A percentile compares a stretch with the other conserved stretches of the same genome.
These are phyloP conservation scores for Microcebus jonahi DNA, from an alignment of 2,113 vertebrate species.

Conservation along the genomic window DNA sequence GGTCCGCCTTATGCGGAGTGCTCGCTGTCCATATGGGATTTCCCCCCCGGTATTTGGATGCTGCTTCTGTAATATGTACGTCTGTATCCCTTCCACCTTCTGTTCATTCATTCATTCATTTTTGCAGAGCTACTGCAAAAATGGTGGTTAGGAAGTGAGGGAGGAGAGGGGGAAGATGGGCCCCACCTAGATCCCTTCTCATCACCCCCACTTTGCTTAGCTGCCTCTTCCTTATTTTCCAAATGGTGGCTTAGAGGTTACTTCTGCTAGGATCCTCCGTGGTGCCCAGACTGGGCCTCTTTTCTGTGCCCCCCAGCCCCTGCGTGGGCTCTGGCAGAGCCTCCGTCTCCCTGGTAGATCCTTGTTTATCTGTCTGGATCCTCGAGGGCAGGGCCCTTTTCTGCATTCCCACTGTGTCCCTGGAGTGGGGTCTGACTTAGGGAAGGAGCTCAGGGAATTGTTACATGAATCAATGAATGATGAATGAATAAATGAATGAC, in stretches of 20 bases:
- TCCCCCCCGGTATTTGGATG: not conserved
- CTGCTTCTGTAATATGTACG: not conserved
- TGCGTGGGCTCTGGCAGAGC: not conserved
- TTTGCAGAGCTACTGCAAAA: not conserved
- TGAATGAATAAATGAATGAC: not conserved
- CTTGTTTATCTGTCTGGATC: not conserved
- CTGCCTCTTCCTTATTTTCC: not conserved
- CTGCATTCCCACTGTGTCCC: not conserved
- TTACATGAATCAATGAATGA: not conserved
- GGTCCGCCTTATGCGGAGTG: no score
- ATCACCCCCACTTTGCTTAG: not conserved
- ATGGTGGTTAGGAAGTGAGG: not conserved
- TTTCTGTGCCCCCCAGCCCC: not conserved
- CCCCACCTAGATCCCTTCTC: not conserved
- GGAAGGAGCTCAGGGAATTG: not conserved
- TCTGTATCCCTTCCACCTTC: not conserved
- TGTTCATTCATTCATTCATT: not conserved
- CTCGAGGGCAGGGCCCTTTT: not conserved
- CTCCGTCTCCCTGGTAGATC: not conserved
- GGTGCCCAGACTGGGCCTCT: not conserved
- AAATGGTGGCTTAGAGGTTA: not conserved
- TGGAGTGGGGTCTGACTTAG: not conserved
- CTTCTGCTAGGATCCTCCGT: not conserved
- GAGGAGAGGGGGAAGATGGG: not conserved
- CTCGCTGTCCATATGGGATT: rapidly evolving